Base-by-base conservation (phyloP, 1,140 invertebrate genomes). In the Drosophila auraria region DNA sequence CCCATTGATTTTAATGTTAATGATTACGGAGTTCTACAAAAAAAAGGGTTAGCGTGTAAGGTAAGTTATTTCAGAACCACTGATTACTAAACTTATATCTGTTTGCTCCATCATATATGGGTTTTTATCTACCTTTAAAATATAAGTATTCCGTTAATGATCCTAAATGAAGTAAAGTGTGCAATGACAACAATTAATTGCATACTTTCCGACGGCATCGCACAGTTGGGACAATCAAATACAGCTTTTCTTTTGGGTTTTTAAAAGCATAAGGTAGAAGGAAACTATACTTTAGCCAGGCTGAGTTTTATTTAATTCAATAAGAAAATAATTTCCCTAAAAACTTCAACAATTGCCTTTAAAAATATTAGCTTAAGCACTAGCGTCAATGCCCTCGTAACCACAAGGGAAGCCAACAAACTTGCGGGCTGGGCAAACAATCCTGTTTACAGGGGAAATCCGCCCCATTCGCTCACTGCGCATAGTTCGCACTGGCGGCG, bases 321-420 rank as follows among this genome's bases (percentile, higher is more conserved):
- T 54, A 14, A 0, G 12, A 12, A n/a, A 36, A 36, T 14, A 14
- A 33, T 23, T 38, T 38, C 14, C 33, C 9, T 9, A 38, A 38
- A 56, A 23, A 20, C 20, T 20, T 20, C 12, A 5, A 15, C 8
- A 0, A 56, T 5, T 56, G 7, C 12, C 6, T 11, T 23, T 11
- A 23, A 56, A 56, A 11, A 40, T 56, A 1, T 4, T n/a, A 40
- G 14, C 36, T 40, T 40, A 15, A 38, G 36, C 33, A n/a, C 5
- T 25, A 40, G 33, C 54, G 54, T 57, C 54, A 57, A 40, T 57
- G 54, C 54, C 54, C 54, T 40, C 54, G 54, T 57, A 57, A 57
- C 54, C 36, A 57, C 54, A 23, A 40, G 36, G 8, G 54, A 57
- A 57, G 54, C 54, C 54, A 57, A 40, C 54, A 57, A 57, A 57